Percentiles rank a stretch among this genome's conserved stretches.
phyloP scores from a whole-genome alignment of 2,888 invertebrate species.

The Dioctria linearis region DNA sequence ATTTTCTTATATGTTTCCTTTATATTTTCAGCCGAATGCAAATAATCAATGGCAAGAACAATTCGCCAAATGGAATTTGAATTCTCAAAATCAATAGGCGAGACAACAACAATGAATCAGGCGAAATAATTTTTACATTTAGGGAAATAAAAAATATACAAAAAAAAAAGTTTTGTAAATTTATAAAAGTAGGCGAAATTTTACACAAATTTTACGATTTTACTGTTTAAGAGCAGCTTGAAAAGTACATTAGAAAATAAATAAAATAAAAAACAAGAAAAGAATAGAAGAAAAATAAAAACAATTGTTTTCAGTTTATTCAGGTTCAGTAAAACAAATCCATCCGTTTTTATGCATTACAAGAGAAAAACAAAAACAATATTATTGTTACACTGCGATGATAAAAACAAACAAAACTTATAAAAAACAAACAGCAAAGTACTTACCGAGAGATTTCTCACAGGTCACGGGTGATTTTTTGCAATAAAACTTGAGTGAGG shows the following conservation, averaged over 20 bases:
- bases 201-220: slow-evolving; percentile 38
- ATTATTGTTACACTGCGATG: background rate
- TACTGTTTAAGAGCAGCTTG: slow-evolving; percentile 44
- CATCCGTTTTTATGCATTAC: slow-evolving; percentile 35
- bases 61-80: slow-evolving; percentile 71
- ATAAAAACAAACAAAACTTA: background rate
- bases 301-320: slow-evolving; percentile 6
- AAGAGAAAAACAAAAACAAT: slow-evolving; percentile 5
- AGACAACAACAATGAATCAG: background rate
- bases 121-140: slow-evolving; percentile 1
- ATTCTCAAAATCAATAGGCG: slow-evolving; percentile 65
- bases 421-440: background rate
- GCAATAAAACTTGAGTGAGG: slow-evolving; percentile 26
- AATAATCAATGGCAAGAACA: slow-evolving; percentile 72
- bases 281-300: slow-evolving; percentile 5
- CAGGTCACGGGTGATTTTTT: slow-evolving; percentile 12
- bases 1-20: background rate
- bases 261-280: background rate
- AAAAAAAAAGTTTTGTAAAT: slow-evolving; percentile 32
- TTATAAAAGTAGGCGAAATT: slow-evolving; percentile 41
- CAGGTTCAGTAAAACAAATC: slow-evolving; percentile 28
- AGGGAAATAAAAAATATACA: slow-evolving; percentile 22
- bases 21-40: slow-evolving; percentile 63
- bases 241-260: slow-evolving; percentile 11
- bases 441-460: slow-evolving; percentile 19